Base-by-base conservation (phyloP, 2,113 vertebrate species). In the Empidonax alnorum region DNA sequence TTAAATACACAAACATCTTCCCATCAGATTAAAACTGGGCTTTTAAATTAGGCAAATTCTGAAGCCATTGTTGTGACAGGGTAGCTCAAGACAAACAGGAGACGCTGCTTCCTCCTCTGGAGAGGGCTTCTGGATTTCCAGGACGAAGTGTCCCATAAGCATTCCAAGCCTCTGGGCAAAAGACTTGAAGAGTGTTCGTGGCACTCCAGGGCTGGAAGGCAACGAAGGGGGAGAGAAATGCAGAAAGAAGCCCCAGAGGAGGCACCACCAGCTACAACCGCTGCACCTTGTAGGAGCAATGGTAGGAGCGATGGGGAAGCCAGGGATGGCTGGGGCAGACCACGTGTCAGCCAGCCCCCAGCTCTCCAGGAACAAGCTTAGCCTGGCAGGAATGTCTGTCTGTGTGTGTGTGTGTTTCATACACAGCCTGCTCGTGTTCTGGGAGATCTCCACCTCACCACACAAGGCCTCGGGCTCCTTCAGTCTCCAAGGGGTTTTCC, bases 1-100 rank as follows among this genome's bases (percentile, higher is more conserved):
- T 97, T 90, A 97, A 97, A 97, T 96, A 91, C 84, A 96, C 82
- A 94, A 93, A 91, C 75, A 93, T 97, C 93, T 94, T 96, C 90
- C 93, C 93, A 95, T 97, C 93, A 96, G 95, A 96, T 96, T 96
- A 97, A 90, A 88, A 79, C 33, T 20, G 41, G 68, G 65, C 72
- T 92, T 94, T 94, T 73, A 86, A 84, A 93, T 92, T 10, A 93
- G 92, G 95, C 85, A 90, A 44, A 93, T 90, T 81, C 82, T 84
- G 92, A 92, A 90, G 76, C 94, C 88, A 97, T 96, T 97, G 95
- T 96, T 96, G 85, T 77, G 90, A 96, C 72, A 95, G 90, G 90
- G 44, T 66, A 96, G 66, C 71, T 87, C 87, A 95, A 87, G 91
- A 95, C 93, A 97, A 96, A 96, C 94, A 95, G 91, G 93, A 96